Evolutionary conservation across 2,797 vertebrate genomes (phyloP), one percentile per base, ranked within the genome.

Genomic region (Gambusia yucatana): DNA sequence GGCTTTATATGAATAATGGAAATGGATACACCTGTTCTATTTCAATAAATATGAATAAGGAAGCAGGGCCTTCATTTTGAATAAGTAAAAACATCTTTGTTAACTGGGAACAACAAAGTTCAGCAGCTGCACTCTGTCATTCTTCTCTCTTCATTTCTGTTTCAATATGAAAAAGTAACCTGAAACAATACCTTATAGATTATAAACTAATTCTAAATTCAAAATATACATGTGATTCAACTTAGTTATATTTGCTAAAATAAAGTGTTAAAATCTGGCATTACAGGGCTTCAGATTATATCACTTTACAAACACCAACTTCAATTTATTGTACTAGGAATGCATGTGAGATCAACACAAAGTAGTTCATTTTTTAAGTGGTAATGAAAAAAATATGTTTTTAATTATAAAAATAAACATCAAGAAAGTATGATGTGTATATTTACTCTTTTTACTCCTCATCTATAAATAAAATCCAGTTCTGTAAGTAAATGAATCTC

Each of bases 101-200:
- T 79, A 13, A 7, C 28, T 6, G 28, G 72, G 74, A 65, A 69
- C 57, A 79, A 36, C 80, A 47, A 84, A 82, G 65, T 52, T 71
- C 78, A 74, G 88, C 88, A 92, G 89, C 85, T 93, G 89, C 88
- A 80, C 80, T 43, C 4, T 70, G 63, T 86, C 59, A 17, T 63
- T 77, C 69, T 10, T 41, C 30, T 72, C 82, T 72, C 63, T 82
- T 86, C 78, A 80, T 72, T 87, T 6, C 77, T 9, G 73, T 48
- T 48, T 70, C 30, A 57, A 52, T 83, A 83, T 11, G 39, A 86
- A 61, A 69, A 81, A 69, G 69, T 81, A 10, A 44, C 79, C 41
- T 16, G 41, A 74, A 72, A 55, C 44, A 80, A 67, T 4, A 71
- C 72, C 22, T 74, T 55, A 70, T 70, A 22, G 28, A 70, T 1